Evolutionary conservation across 2,113 vertebrate species (phyloP).

Genomic region (Dicrurus megarhynchus): DNA sequence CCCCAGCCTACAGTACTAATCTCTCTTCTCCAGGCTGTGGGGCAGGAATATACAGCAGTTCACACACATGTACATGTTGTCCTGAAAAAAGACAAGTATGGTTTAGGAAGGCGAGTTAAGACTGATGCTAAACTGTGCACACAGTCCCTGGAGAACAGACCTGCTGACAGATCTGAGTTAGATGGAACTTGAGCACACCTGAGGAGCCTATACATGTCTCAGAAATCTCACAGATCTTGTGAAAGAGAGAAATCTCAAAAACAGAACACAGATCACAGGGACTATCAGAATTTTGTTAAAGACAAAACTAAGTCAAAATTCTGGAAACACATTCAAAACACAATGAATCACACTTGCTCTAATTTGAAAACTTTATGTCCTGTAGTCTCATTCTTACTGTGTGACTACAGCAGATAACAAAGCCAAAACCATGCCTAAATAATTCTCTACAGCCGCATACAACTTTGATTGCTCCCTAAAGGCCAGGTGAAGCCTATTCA

Average conservation of each 20-base stretch:
- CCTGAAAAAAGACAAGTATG: neutral
- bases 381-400: neutral
- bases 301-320: neutral
- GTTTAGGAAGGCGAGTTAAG: neutral
- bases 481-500: neutral
- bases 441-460: neutral
- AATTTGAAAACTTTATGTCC: neutral
- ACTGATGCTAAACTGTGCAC: neutral
- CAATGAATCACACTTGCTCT: neutral
- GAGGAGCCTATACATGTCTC: neutral
- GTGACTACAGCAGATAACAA: neutral
- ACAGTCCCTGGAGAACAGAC: neutral
- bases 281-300: neutral
- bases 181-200: fast-evolving
- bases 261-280: neutral
- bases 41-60: neutral
- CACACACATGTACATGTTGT: neutral
- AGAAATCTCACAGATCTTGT: neutral
- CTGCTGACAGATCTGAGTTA: neutral
- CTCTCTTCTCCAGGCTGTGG: neutral
- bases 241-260: neutral
- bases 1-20: neutral
- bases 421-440: neutral
- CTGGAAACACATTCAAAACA: neutral
- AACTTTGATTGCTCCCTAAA: neutral